A percentile compares a stretch with the other conserved stretches of the same genome.
phyloP scores from a whole-genome alignment of 2,888 invertebrate species.

The Drosophila longiperda region DNA sequence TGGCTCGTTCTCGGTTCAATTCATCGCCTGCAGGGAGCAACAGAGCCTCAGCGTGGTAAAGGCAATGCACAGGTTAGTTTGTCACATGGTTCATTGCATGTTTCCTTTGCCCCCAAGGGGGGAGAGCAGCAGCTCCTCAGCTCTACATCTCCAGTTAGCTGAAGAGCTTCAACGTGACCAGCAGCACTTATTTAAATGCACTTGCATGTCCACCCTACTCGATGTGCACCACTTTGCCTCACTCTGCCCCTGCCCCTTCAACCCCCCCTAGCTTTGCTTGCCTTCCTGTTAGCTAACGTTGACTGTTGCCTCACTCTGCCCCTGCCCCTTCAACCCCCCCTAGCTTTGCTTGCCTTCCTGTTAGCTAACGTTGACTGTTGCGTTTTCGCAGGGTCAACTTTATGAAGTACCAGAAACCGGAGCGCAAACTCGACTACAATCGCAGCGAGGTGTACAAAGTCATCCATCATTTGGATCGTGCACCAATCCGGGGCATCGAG shows the following conservation, averaged over 20 bases:
- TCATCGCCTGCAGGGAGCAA: constrained; percentile 60
- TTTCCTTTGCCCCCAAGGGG: background rate
- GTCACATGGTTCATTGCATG: constrained; percentile 64
- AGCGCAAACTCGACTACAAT: constrained; percentile 90
- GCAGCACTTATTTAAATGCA: constrained; percentile 53
- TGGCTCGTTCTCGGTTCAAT: constrained; percentile 39
- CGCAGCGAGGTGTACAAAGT: constrained; percentile 92
- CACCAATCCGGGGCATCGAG: constrained; percentile 89
- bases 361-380: constrained; percentile 5
- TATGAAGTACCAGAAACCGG: constrained; percentile 94
- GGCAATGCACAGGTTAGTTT: constrained; percentile 65
- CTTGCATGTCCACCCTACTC: constrained; percentile 40
- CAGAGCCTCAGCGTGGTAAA: constrained; percentile 67
- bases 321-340: background rate
- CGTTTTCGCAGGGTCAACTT: constrained; percentile 91
- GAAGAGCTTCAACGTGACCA: constrained; percentile 45
- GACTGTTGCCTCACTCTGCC: constrained; percentile 1
- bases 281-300: background rate
- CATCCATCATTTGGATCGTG: constrained; percentile 90
- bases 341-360: background rate
- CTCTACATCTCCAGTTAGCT: constrained; percentile 10
- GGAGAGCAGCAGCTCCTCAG: background rate
- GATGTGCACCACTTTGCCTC: background rate
- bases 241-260: background rate
- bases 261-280: background rate